Evolutionary conservation across 2,888 invertebrate genomes (phyloP), one percentile per base, ranked within the genome.

Genomic region (Clostera curtula): DNA sequence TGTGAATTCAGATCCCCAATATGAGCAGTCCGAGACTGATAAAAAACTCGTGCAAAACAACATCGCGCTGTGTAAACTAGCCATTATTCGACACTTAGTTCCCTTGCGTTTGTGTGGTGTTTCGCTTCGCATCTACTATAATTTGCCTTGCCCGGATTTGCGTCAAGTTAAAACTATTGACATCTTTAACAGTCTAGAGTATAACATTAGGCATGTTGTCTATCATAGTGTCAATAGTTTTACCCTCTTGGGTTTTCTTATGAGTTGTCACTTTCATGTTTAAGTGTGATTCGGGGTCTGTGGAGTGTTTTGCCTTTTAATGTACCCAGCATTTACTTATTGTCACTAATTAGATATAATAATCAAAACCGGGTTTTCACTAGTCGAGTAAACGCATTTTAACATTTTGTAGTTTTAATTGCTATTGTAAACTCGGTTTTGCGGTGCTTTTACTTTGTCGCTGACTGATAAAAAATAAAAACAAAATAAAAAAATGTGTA

Each of bases 231-330:
- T n/a, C n/a, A n/a, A n/a, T n/a, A n/a, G n/a, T n/a, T n/a, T n/a
- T n/a, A n/a, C n/a, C n/a, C n/a, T n/a, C n/a, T n/a, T n/a, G n/a
- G n/a, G n/a, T n/a, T n/a, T n/a, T 29, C 20, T 22, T 18, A 24
- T 22, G 24, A 27, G 22, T 23, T 23, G 15, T 22, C 24, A 17
- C 15, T 6, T 12, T 19, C 5, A 20, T 6, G 6, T 7, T 7
- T 20, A 8, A 9, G 44, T 49, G 49, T 55, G 48, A 53, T 47
- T 40, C 45, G 46, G 35, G 47, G 56, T 57, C 49, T 55, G 61
- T 48, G 59, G 56, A 63, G 54, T 67, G 65, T 70, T 70, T 64
- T 60, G 57, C 59, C 57, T 60, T 66, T 57, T 53, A 46, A 56
- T 51, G 37, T 54, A 52, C 41, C 53, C 50, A 48, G 64, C 59